phyloP scores from a whole-genome alignment of 2,888 invertebrate species.

The Laothoe populi region DNA sequence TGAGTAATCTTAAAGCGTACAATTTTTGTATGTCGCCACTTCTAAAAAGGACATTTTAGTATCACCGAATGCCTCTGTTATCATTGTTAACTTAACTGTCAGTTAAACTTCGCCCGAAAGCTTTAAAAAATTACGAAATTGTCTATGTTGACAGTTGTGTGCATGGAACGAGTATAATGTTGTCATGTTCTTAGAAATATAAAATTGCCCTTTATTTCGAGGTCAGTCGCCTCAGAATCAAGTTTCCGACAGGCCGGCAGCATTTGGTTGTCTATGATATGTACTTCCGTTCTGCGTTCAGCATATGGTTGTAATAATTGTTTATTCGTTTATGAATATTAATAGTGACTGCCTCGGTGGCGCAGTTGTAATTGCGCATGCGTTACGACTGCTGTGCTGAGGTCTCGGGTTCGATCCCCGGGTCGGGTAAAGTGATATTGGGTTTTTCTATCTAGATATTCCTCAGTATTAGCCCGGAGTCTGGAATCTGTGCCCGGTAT shows the following conservation, averaged over 20 bases:
- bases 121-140: conserved; percentile 41
- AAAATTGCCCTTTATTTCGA: conserved; percentile 14
- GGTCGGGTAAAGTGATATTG: no score
- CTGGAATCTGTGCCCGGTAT: no score
- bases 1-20: conserved; percentile 44
- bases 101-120: conserved; percentile 25
- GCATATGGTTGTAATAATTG: conserved; percentile 18
- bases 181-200: conserved; percentile 7
- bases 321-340: conserved; percentile 1
- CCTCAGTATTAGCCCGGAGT: no score
- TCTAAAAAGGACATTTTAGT: conserved; percentile 24
- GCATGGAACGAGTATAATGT: not conserved
- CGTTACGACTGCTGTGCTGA: no score
- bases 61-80: conserved; percentile 30
- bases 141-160: conserved; percentile 28
- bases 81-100: conserved; percentile 34
- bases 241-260: conserved; percentile 13
- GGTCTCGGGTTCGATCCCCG: no score
- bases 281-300: conserved; percentile 8
- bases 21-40: conserved; percentile 26
- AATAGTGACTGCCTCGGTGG: no score
- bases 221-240: conserved; percentile 17
- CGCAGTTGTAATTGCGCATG: no score
- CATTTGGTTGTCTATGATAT: conserved; percentile 20
- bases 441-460: no score